Conservation (phyloP, 1,140 invertebrate genomes). For the Hetaerina americana region DNA sequence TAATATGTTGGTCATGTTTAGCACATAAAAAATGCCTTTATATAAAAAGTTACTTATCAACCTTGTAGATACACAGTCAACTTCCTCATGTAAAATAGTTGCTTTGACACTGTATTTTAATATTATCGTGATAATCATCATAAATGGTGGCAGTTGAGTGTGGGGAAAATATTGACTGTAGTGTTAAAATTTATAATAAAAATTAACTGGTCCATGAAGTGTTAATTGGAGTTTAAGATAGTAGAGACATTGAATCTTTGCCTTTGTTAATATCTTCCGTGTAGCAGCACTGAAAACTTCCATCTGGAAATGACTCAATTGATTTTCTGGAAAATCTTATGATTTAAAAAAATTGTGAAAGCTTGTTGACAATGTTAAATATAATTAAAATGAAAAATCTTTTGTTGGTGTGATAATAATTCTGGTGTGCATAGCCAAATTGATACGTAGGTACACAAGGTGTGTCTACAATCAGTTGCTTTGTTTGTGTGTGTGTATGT, state of each 20-base stretch:
- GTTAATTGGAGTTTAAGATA: background rate
- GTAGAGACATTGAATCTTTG: background rate
- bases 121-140: conserved; percentile 7
- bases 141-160: conserved; percentile 6
- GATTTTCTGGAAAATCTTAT: too few species aligned
- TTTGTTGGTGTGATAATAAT: too few species aligned
- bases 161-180: conserved; percentile 4
- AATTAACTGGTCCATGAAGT: conserved; percentile 7
- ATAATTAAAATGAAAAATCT: too few species aligned
- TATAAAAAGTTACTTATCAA: conserved; percentile 7
- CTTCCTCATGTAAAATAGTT: background rate
- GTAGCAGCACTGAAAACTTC: background rate
- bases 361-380: too few species aligned
- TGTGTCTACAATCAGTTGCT: too few species aligned
- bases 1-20: conserved; percentile 5
- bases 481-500: too few species aligned
- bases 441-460: too few species aligned
- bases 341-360: too few species aligned
- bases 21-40: conserved; percentile 7
- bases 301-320: background rate
- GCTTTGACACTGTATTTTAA: conserved; percentile 8
- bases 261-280: background rate
- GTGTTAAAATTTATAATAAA: conserved; percentile 7
- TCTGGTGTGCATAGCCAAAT: too few species aligned
- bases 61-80: conserved; percentile 6